Conservation (phyloP, 2,888 invertebrate genomes). For the Margaritifera margaritifera region DNA sequence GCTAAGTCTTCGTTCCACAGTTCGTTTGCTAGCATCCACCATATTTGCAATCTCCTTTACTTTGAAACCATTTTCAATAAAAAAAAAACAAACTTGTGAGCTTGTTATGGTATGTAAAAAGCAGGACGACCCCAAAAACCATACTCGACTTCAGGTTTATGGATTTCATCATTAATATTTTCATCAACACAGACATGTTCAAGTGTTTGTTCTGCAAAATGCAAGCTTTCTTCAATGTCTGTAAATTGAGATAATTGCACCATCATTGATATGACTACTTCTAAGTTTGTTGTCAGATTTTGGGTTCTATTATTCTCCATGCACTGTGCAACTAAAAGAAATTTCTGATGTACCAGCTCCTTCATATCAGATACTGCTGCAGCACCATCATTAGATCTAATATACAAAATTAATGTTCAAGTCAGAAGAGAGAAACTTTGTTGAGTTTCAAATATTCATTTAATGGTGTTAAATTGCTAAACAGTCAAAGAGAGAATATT, state of each 20-base stretch:
- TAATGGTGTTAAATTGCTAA: too few relatives aligned
- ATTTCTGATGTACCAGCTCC: too few relatives aligned
- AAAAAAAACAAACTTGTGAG: slow-evolving; percentile 8
- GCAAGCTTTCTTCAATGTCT: slow-evolving; percentile 8
- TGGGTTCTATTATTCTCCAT: slow-evolving; percentile 12
- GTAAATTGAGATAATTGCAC: slow-evolving; percentile 12
- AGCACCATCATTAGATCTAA: too few relatives aligned
- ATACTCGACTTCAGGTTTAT: too few relatives aligned
- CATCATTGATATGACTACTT: slow-evolving; percentile 8
- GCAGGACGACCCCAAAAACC: background rate
- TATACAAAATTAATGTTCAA: too few relatives aligned
- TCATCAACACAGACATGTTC: background rate
- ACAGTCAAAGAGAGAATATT: too few relatives aligned
- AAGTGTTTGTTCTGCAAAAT: slow-evolving; percentile 7
- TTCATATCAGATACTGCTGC: too few relatives aligned
- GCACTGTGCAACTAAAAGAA: background rate
- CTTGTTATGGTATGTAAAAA: slow-evolving; percentile 10
- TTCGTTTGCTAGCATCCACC: slow-evolving; percentile 12
- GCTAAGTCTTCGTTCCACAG: slow-evolving; percentile 13
- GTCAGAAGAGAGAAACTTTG: too few relatives aligned
- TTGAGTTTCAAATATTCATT: too few relatives aligned
- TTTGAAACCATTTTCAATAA: slow-evolving; percentile 8
- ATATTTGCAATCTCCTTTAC: slow-evolving; percentile 10
- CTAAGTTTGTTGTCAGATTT: slow-evolving; percentile 5
- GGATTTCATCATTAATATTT: background rate